A percentile compares a stretch with the other conserved stretches of the same genome.
phyloP scores from a whole-genome alignment of 2,113 vertebrate species.

The Polypterus senegalus region DNA sequence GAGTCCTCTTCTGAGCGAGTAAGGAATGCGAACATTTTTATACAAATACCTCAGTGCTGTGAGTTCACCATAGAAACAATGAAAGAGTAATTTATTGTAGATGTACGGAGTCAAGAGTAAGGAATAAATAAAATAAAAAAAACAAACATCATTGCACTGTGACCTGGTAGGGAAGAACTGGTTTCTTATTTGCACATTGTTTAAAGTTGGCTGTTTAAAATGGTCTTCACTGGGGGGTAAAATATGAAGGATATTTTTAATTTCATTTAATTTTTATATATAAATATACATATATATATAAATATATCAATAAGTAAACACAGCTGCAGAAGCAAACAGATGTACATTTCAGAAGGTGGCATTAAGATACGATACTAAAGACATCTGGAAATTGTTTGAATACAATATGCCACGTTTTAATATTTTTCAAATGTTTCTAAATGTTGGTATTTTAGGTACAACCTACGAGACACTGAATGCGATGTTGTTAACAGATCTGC shows the following conservation, averaged over 20 bases:
- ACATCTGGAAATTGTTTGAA: constrained; percentile 71
- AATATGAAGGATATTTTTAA: constrained; percentile 79
- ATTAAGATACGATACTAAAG: constrained; percentile 64
- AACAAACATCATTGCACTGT: constrained; percentile 93
- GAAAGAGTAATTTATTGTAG: constrained; percentile 91
- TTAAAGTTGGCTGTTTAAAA: constrained; percentile 82
- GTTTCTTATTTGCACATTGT: constrained; percentile 94
- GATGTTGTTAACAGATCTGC: constrained; percentile 70
- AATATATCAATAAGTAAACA: constrained; percentile 49
- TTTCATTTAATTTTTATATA: constrained; percentile 63
- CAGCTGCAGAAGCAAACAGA: constrained; percentile 65
- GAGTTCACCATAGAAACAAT: constrained; percentile 71
- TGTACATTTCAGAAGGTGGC: constrained; percentile 61
- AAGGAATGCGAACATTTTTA: constrained; percentile 66
- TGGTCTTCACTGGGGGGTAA: constrained; percentile 71
- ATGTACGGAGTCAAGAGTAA: constrained; percentile 63
- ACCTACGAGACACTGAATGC: constrained; percentile 87
- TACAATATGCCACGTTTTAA: constrained; percentile 68
- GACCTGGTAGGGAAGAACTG: constrained; percentile 87
- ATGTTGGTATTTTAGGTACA: constrained; percentile 84
- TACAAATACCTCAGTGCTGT: constrained; percentile 94
- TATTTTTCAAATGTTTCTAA: constrained; percentile 75
- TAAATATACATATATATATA: constrained; percentile 17
- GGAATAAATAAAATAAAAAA: constrained; percentile 63
- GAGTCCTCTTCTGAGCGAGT: constrained; percentile 53